phyloP scores from a whole-genome alignment of 1,140 invertebrate species.

The Drosophila funebris region DNA sequence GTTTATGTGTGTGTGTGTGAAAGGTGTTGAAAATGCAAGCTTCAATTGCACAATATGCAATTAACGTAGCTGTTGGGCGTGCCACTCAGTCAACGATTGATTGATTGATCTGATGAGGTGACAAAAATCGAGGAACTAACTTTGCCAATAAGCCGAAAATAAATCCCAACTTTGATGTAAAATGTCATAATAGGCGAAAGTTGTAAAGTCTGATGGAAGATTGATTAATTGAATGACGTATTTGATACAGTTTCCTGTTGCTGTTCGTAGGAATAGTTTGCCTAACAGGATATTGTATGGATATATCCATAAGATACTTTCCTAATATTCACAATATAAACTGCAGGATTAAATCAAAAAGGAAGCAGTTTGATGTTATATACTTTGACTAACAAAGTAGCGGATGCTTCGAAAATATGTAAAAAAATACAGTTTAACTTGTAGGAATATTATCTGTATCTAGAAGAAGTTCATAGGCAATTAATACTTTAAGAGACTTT shows the following conservation, averaged over 20 bases:
- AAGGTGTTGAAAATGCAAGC: constrained; percentile 4
- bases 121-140: constrained; percentile 32
- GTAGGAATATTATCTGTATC: no score
- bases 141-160: not conserved
- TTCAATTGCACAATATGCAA: constrained; percentile 57
- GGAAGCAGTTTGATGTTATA: no score
- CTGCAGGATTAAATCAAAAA: no score
- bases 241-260: not conserved
- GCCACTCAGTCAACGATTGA: constrained; percentile 1
- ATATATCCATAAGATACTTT: not conserved
- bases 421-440: no score
- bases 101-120: constrained; percentile 25
- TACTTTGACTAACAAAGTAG: no score
- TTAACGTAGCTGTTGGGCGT: constrained; percentile 16
- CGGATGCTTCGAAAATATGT: no score
- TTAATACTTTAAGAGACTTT: no score
- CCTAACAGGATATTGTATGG: not conserved
- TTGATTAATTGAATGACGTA: not conserved
- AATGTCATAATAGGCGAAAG: constrained; percentile 29
- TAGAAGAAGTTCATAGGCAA: no score
- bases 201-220: not conserved
- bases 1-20: constrained; percentile 27
- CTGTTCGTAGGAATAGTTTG: not conserved
- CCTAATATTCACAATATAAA: no score
- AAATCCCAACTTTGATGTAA: constrained; percentile 2